Conservation (phyloP, 2,797 vertebrate species). For the Diplodus puntazzo region DNA sequence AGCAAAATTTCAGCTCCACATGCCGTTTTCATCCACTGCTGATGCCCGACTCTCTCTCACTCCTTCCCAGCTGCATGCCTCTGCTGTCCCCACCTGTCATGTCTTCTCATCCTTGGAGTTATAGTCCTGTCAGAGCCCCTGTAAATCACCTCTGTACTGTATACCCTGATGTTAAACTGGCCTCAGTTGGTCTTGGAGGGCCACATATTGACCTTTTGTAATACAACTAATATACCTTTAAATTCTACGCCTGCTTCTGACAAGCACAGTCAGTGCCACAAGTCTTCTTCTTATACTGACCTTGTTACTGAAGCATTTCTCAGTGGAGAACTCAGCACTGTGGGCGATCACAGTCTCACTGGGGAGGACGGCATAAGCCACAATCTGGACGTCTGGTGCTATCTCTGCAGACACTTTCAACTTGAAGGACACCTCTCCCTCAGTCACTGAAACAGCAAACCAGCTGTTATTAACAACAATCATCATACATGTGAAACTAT, state of each 20-base stretch:
- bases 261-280: neutral
- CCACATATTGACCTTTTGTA: neutral
- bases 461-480: neutral
- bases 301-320: constrained; percentile 81
- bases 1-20: too few relatives aligned
- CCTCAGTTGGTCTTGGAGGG: neutral
- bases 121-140: too few relatives aligned
- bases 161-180: too few relatives aligned
- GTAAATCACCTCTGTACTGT: too few relatives aligned
- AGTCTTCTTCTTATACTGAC: constrained; percentile 51
- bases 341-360: constrained; percentile 74
- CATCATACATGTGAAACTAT: neutral
- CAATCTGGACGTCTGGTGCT: constrained; percentile 73
- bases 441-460: constrained; percentile 57
- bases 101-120: too few relatives aligned
- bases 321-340: constrained; percentile 60
- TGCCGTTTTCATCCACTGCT: too few relatives aligned
- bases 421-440: constrained; percentile 70
- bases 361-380: constrained; percentile 74
- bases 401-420: constrained; percentile 65
- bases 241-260: neutral
- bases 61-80: too few relatives aligned
- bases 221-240: neutral
- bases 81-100: too few relatives aligned
- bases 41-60: too few relatives aligned